Conservation (phyloP, 2,113 vertebrate species). For the Mellivora capensis region DNA sequence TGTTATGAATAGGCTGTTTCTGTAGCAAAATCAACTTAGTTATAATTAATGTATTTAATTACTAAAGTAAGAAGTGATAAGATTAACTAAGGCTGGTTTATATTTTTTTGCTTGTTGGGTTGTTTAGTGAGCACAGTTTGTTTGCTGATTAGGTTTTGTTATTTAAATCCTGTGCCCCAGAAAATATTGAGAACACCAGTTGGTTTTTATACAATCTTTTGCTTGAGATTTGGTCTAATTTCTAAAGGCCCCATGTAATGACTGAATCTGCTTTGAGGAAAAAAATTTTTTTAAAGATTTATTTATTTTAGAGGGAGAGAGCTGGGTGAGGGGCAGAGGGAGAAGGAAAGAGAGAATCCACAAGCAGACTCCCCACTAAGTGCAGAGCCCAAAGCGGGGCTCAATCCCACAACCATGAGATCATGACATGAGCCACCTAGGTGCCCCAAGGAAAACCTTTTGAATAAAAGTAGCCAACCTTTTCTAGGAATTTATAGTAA, state of each 20-base stretch:
- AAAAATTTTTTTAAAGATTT: not conserved
- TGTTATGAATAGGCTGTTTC: slow-evolving; percentile 2
- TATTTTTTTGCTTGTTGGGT: not conserved
- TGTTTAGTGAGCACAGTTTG: slow-evolving; percentile 16
- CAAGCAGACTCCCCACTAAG: not conserved
- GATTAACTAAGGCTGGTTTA: not conserved
- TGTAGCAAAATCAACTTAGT: slow-evolving; percentile 29
- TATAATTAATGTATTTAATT: not conserved
- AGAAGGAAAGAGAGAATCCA: not conserved
- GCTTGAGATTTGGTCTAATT: slow-evolving; percentile 1
- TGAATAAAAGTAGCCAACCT: slow-evolving; percentile 18
- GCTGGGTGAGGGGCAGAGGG: not conserved
- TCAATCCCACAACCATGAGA: not conserved
- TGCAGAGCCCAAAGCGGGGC: not conserved
- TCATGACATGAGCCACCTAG: not conserved
- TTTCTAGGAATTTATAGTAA: slow-evolving; percentile 15
- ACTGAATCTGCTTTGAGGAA: not conserved
- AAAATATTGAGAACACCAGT: slow-evolving; percentile 1
- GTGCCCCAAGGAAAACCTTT: not conserved
- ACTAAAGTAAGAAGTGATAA: slow-evolving; percentile 29
- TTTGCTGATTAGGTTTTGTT: slow-evolving; percentile 28
- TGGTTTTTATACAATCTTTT: slow-evolving; percentile 23
- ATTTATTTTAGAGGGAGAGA: not conserved
- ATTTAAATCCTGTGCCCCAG: slow-evolving; percentile 3
- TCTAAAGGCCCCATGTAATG: not conserved